Conservation (phyloP, 2,113 vertebrate genomes). For the Eulemur rufifrons region DNA sequence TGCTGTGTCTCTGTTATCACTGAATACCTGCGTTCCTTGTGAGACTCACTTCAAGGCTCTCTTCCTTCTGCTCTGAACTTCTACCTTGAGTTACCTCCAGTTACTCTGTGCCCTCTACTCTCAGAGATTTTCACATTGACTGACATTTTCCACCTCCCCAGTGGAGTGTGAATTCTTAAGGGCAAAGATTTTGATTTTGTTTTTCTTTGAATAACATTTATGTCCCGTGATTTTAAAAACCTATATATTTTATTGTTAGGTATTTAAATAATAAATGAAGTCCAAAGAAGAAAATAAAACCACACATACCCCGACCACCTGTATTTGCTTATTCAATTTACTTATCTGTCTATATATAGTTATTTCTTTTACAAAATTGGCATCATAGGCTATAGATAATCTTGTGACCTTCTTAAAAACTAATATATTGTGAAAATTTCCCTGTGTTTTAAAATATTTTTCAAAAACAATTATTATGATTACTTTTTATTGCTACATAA, state of each 20-base stretch:
- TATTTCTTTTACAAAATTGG: conserved; percentile 4
- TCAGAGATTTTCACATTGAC: neutral
- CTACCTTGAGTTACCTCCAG: neutral
- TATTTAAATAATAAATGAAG: conserved; percentile 21
- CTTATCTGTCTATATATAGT: neutral
- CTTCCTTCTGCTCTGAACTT: neutral
- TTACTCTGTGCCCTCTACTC: neutral
- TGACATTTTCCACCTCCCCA: neutral
- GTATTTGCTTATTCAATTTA: conserved; percentile 12
- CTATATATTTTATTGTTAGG: neutral
- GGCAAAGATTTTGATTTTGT: neutral
- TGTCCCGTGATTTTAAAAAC: neutral
- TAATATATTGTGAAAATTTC: neutral
- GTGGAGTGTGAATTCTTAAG: neutral
- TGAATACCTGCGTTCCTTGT: neutral
- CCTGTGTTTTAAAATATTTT: conserved; percentile 9
- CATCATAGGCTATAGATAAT: neutral
- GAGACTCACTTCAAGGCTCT: neutral
- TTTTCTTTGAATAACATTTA: conserved; percentile 5
- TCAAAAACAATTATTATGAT: conserved; percentile 7
- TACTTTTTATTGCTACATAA: neutral
- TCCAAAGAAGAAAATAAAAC: neutral
- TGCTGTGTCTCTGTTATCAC: neutral
- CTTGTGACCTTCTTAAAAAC: conserved; percentile 4
- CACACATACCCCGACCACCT: neutral